Base-by-base conservation (phyloP, 2,888 invertebrate genomes). In the Leucophenga maculata region DNA sequence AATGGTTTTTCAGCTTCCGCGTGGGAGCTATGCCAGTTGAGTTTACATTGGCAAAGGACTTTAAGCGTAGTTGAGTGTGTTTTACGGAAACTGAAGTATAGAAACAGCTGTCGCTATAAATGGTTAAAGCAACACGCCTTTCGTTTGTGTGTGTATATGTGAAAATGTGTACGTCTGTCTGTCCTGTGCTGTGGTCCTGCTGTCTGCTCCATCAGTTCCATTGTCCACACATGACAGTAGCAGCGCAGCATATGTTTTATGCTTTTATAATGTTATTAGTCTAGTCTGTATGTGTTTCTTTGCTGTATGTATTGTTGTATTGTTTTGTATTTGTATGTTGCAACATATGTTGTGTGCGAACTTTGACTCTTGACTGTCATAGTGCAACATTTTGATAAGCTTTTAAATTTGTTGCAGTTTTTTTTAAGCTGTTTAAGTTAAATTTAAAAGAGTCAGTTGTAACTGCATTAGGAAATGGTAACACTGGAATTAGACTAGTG, bases 221-320 rank as follows among this genome's bases (percentile, higher is more conserved):
- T 39, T 39, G 44, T 39, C 39, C 39, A 18, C 44, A 20, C 39
- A 39, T 11, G 11, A 39, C 11, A 39, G 39, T 9, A 39, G 39
- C 39, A 39, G 59, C 8, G 46, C 22, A 64, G 48, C 62, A 64
- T 64, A 64, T 64, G 62, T 64, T 48, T 64, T 64, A 64, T 64
- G 62, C 62, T 64, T 48, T 64, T 64, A 64, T 64, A 64, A 64
- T 64, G 48, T 64, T 64, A 64, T 64, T 64, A 64, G 20, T 48
- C 14, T 31, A 64, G 22, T 46, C 18, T 39, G 60, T 18, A 16
- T 11, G 16, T 60, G 20, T 13, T 14, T 18, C 18, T 32, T 14
- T 32, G n/a, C 32, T 59, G 39, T 26, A 13, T n/a, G n/a, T n/a
- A n/a, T n/a, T n/a, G n/a, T n/a, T n/a, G n/a, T n/a, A n/a, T 57